These are phyloP conservation scores for Ophion costatus DNA, from an alignment of 2,888 invertebrate species.

Conservation along the genomic window DNA sequence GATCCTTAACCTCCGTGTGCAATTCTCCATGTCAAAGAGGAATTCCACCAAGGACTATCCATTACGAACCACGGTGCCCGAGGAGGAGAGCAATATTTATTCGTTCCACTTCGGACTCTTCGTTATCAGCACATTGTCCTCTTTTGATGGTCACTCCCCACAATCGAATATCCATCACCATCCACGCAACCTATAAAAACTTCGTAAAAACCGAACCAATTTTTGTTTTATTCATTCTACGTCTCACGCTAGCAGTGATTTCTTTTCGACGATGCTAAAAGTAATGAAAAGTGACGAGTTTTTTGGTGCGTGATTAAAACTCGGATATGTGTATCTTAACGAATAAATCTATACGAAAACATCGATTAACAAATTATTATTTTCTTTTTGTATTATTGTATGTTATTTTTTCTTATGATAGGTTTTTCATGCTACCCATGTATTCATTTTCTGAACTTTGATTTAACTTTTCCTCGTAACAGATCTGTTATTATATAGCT, in stretches of 20 bases:
- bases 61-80: no score
- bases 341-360: no score
- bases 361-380: neutral
- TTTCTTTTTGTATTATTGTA: neutral
- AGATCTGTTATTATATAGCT: no score
- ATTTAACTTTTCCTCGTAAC: neutral
- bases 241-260: neutral
- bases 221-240: neutral
- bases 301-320: no score
- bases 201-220: neutral
- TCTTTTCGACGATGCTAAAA: neutral
- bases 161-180: neutral
- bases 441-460: neutral
- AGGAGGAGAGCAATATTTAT: no score
- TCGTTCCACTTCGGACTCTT: no score
- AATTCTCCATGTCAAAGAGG: neutral
- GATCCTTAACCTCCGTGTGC: no score
- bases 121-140: no score
- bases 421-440: neutral
- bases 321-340: no score
- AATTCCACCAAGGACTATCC: conserved; percentile 2
- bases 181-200: neutral
- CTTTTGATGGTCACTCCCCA: neutral
- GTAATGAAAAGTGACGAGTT: no score
- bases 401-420: neutral